Conservation (phyloP, 2,113 vertebrate genomes). For the Mus musculus region DNA sequence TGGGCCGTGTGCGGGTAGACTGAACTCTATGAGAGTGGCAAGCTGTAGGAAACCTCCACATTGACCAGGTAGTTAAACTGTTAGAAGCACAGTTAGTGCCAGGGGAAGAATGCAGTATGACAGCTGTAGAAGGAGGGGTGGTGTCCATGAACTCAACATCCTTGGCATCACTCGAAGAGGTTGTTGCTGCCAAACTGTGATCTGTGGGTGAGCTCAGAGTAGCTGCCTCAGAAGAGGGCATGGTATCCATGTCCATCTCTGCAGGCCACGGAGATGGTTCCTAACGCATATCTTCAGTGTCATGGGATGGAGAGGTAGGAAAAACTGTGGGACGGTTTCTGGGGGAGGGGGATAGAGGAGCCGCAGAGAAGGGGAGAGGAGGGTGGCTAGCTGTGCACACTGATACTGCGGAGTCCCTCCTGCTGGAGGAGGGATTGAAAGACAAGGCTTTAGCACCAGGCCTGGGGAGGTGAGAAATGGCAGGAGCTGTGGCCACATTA, state of each 20-base stretch:
- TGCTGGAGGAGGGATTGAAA: not conserved
- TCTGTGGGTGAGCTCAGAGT: not conserved
- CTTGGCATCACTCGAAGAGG: too few species aligned
- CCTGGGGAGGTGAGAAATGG: not conserved
- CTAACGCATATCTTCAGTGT: not conserved
- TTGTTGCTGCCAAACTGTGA: not conserved
- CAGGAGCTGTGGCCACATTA: not conserved
- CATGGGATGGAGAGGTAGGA: not conserved
- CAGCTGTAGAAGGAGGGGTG: not conserved
- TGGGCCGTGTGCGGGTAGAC: not conserved
- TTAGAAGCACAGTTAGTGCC: not conserved
- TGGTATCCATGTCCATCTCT: not conserved
- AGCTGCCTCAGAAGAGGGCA: not conserved
- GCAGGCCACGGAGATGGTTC: not conserved
- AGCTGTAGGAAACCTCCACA: not conserved
- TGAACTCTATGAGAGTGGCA: too few species aligned
- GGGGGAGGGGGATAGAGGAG: not conserved
- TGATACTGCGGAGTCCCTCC: not conserved
- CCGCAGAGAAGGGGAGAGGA: not conserved
- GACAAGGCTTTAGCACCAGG: not conserved
- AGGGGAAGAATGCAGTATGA: not conserved
- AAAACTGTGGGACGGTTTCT: too few species aligned
- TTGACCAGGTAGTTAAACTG: not conserved
- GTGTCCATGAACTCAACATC: not conserved
- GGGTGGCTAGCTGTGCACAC: not conserved